Evolutionary conservation across 2,888 invertebrate species (phyloP).

Genomic region (Epirrhoe tristata): DNA sequence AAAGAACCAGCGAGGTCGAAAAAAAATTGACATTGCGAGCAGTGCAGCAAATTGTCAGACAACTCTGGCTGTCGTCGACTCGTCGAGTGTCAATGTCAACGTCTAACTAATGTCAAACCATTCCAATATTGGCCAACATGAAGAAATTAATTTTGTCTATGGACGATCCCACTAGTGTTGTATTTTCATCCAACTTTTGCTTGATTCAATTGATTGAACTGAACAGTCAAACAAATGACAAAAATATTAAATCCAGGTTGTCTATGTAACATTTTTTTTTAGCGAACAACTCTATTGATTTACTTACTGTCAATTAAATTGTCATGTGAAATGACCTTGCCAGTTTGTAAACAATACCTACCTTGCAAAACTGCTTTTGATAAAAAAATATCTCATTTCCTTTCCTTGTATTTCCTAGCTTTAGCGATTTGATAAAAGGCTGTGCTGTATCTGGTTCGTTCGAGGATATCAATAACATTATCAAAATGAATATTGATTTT

Average conservation of each 20-base stretch:
- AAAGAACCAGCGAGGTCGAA: constrained; percentile 68
- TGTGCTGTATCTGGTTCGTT: constrained; percentile 57
- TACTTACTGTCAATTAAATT: constrained; percentile 35
- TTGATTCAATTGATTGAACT: background rate
- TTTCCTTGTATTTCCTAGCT: constrained; percentile 82
- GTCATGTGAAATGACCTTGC: constrained; percentile 89
- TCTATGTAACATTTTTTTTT: no score
- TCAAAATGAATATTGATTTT: constrained; percentile 84
- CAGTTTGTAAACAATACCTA: constrained; percentile 91
- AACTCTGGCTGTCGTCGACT: no score
- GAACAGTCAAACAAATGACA: no score
- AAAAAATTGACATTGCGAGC: constrained; percentile 43
- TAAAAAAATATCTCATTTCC: constrained; percentile 73
- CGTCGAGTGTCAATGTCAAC: constrained; percentile 3
- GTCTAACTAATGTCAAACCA: no score
- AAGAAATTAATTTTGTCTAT: constrained; percentile 36
- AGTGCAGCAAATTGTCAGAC: constrained; percentile 41
- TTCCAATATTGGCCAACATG: no score
- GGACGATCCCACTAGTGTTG: constrained; percentile 42
- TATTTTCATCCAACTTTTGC: background rate
- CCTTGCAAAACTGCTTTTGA: constrained; percentile 80
- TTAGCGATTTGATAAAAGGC: constrained; percentile 58
- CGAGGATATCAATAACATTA: constrained; percentile 33
- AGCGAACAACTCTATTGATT: background rate
- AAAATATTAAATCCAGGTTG: no score